Evolutionary conservation across 1,140 invertebrate genomes (phyloP).

Genomic region (Stenopsyche tienmushanensis): DNA sequence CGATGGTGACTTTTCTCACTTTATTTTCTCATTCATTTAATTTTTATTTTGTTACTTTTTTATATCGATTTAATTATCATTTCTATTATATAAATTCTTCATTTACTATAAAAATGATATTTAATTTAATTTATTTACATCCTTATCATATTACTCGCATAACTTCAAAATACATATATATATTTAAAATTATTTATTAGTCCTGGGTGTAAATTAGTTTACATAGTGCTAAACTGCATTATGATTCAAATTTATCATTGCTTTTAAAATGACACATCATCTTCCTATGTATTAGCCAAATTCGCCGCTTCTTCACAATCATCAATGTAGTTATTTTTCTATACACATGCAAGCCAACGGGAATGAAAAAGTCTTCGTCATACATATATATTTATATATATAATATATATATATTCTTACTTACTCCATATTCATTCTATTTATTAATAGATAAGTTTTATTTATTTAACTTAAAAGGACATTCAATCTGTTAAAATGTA

Average conservation of each 20-base stretch:
- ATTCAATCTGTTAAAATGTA: background rate
- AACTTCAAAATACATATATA: constrained; percentile 18
- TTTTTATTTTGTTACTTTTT: too few relatives aligned
- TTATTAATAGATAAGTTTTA: constrained; percentile 29
- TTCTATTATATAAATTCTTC: too few relatives aligned
- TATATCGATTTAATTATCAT: too few relatives aligned
- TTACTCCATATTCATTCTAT: constrained; percentile 23
- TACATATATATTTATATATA: constrained; percentile 29
- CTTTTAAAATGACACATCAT: constrained; percentile 41
- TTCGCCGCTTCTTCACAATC: constrained; percentile 40
- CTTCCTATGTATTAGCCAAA: constrained; percentile 37
- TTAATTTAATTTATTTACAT: constrained; percentile 14
- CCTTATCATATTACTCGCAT: constrained; percentile 20
- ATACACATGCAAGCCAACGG: constrained; percentile 40
- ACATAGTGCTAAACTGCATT: constrained; percentile 41
- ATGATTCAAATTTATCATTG: constrained; percentile 40
- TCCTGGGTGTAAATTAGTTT: constrained; percentile 42
- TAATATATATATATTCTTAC: constrained; percentile 29
- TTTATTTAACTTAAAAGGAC: background rate
- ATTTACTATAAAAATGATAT: too few relatives aligned
- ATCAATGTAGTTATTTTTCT: constrained; percentile 32
- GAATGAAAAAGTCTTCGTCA: constrained; percentile 33
- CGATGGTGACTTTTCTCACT: too few relatives aligned
- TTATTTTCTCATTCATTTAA: too few relatives aligned
- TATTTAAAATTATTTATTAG: constrained; percentile 40